These are phyloP conservation scores for Dendrocopos noguchii DNA, from an alignment of 2,113 vertebrate genomes.

Conservation along the genomic window DNA sequence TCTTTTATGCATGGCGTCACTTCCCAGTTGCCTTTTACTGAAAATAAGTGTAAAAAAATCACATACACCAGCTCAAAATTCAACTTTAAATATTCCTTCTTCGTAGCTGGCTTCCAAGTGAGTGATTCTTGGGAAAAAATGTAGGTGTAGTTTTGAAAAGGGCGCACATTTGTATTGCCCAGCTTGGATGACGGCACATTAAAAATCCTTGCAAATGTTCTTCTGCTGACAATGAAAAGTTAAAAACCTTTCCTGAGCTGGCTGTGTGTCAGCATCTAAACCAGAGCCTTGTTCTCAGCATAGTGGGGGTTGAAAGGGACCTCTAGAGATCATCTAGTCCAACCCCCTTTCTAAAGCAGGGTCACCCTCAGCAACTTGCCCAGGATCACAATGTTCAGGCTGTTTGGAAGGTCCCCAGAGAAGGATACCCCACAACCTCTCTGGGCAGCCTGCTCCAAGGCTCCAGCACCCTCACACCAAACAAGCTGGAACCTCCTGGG, in stretches of 20 bases:
- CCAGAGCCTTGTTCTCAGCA: not conserved
- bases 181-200: not conserved
- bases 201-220: not conserved
- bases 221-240: not conserved
- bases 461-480: too few relatives aligned
- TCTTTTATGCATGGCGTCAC: slow-evolving; percentile 20
- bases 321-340: too few relatives aligned
- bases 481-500: too few relatives aligned
- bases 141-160: not conserved
- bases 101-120: not conserved
- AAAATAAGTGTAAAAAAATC: not conserved
- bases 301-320: too few relatives aligned
- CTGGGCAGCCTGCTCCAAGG: too few relatives aligned
- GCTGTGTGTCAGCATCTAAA: not conserved
- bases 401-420: too few relatives aligned
- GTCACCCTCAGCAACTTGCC: too few relatives aligned
- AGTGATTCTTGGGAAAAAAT: not conserved
- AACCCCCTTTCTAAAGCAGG: too few relatives aligned
- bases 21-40: not conserved
- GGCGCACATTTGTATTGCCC: not conserved
- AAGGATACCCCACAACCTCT: too few relatives aligned
- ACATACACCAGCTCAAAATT: not conserved
- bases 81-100: not conserved
- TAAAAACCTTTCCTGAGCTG: not conserved
- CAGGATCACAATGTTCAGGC: too few relatives aligned